Evolutionary conservation across 2,113 vertebrate genomes (phyloP).

Genomic region (Elephas maximus): DNA sequence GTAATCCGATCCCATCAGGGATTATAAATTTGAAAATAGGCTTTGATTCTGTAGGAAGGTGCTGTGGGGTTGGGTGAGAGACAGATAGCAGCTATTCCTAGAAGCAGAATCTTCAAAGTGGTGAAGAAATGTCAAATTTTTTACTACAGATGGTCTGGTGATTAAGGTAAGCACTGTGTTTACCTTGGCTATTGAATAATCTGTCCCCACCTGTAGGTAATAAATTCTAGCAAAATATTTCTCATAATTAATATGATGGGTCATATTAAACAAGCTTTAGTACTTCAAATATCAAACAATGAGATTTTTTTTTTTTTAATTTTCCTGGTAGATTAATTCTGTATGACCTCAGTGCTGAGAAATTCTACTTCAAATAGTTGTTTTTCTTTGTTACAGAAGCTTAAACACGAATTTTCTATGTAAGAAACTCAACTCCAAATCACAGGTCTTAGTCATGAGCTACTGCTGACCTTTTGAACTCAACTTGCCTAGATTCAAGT

Average conservation of each 20-base stretch:
- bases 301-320: background rate
- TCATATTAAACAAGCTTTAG: constrained; percentile 44
- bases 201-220: background rate
- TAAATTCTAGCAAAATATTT: constrained; percentile 35
- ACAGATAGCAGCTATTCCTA: no score
- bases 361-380: constrained; percentile 11
- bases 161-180: no score
- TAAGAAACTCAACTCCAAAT: background rate
- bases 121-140: no score
- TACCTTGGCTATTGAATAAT: no score
- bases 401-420: background rate
- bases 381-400: constrained; percentile 15
- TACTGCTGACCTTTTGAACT: background rate
- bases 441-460: background rate
- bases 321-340: constrained; percentile 59
- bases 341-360: constrained; percentile 41
- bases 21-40: no score
- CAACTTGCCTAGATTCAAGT: background rate
- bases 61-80: no score
- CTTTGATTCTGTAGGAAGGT: no score
- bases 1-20: no score
- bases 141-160: no score
- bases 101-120: no score
- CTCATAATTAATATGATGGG: constrained; percentile 34
- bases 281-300: constrained; percentile 20